Evolutionary conservation across 2,797 vertebrate species (phyloP), one percentile per base, ranked within the genome.

Genomic region (Smutsia gigantea): DNA sequence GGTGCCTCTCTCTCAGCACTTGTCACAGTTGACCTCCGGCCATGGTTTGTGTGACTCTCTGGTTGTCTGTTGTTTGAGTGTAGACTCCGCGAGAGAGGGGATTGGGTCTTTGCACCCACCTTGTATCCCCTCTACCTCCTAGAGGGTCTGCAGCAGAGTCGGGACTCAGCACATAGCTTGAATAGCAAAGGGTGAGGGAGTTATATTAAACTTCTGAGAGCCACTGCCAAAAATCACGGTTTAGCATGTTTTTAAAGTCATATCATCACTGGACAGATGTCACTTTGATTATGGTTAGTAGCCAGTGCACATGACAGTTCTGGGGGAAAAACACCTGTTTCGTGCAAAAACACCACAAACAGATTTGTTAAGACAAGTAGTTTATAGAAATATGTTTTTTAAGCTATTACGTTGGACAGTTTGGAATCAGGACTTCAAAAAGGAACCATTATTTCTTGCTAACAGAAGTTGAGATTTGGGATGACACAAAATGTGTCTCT

Each of bases 381-480:
- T 94, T 46, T 87, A 18, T 46, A 63, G 81, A 96, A 95, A 74
- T 74, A 37, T 78, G 7, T 82, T 88, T 92, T 90, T 49, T 68
- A 69, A 93, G 78, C 29, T 84, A 46, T 95, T 81, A 72, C 25
- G 21, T 83, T 91, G 78, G 64, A 92, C 64, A 92, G 37, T 96
- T 96, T 93, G 8, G 55, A 95, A 96, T 87, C 51, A 53, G 82
- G 68, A 49, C 63, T 88, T 96, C 77, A 85, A 95, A 95, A 96
- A 78, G 53, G 34, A 49, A 83, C 72, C 66, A 2, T 93, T 87
- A 72, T 84, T 93, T 92, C 59, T 66, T 82, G 34, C 51, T 92
- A 87, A 84, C 55, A 84, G 92, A 92, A 93, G 83, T 69, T 94
- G 92, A 77, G 69, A 75, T 86, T 92, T 96, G 72, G 81, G 23